Evolutionary conservation across 1,140 invertebrate genomes (phyloP), one percentile per base, ranked within the genome.

Genomic region (Drosophila miranda): DNA sequence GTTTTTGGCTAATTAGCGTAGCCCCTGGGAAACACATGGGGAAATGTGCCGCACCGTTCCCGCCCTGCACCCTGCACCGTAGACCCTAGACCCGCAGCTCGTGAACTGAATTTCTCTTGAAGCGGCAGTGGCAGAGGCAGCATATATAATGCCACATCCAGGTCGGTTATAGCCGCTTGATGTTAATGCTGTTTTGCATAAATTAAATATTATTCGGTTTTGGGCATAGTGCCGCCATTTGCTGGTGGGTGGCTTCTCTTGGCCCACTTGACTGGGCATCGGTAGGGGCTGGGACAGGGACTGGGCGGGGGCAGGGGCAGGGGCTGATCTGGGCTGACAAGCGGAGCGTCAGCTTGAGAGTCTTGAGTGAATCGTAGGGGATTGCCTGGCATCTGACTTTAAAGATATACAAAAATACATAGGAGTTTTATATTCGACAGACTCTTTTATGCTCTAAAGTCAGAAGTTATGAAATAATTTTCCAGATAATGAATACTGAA

Each of bases 1-100:
- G 67, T 84, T 77, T 84, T 84, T 84, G 82, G 82, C 81, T 84
- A 84, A 84, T 84, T 84, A 84, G 81, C 73, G 81, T 84, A 70
- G 77, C 73, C 60, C 81, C 79, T 84, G 81, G 81, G 81, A 83
- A 83, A 72, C 67, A 75, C 38, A 79, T 78, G 72, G 69, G 71
- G 66, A 80, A 81, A 77, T 81, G 78, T 38, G 67, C 54, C 55
- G 45, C 57, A 52, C 38, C 26, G 26, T 26, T 6, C 26, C n/a
- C 50, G 23, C 48, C 50, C 49, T 41, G 16, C 41, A 26, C 38
- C 61, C 64, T 71, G 59, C 75, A 74, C 70, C 23, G 2, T 23
- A 4, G 3, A 26, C 23, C 23, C 23, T 0, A 26, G 23, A 26
- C 23, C 80, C 80, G 79, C 80, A 75, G 64, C 53, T 66, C 58